These are phyloP conservation scores for Scolanthus callimorphus DNA, from an alignment of 92 coral and sea anemone genomes.

Conservation along the genomic window DNA sequence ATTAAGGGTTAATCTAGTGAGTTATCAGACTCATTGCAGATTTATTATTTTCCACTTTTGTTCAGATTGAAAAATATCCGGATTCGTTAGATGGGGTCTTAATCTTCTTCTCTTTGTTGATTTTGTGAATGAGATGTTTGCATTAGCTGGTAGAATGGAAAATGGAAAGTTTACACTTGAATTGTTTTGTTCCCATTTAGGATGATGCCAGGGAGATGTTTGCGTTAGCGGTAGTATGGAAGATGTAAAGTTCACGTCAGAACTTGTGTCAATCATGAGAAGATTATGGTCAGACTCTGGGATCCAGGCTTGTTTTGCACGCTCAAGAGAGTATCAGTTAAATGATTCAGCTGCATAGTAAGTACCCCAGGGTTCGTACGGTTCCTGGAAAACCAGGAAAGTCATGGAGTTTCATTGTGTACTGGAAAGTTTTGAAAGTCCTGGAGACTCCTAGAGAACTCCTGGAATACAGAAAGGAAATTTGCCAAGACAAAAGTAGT, in stretches of 20 bases:
- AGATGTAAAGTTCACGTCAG: conserved; percentile 89
- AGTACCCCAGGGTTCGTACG: no score
- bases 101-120: conserved; percentile 60
- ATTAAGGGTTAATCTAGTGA: no score
- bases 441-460: no score
- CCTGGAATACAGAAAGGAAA: no score
- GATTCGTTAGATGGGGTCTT: no score
- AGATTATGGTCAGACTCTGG: conserved; percentile 95
- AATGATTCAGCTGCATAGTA: conserved; percentile 98
- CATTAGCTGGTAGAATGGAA: conserved; percentile 96
- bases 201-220: conserved; percentile 98
- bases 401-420: no score
- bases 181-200: conserved; percentile 23
- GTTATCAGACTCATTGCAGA: no score
- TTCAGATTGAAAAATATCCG: no score
- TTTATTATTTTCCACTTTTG: no score
- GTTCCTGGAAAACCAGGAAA: no score
- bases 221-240: conserved; percentile 97
- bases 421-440: no score
- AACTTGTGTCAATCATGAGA: conserved; percentile 86
- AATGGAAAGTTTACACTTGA: conserved; percentile 61
- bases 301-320: conserved; percentile 92
- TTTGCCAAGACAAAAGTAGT: no score
- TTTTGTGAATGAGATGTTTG: conserved; percentile 93
- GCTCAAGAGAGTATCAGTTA: conserved; percentile 97